Conservation (phyloP, 2,113 vertebrate genomes). For the Syngnathus scovelli region DNA sequence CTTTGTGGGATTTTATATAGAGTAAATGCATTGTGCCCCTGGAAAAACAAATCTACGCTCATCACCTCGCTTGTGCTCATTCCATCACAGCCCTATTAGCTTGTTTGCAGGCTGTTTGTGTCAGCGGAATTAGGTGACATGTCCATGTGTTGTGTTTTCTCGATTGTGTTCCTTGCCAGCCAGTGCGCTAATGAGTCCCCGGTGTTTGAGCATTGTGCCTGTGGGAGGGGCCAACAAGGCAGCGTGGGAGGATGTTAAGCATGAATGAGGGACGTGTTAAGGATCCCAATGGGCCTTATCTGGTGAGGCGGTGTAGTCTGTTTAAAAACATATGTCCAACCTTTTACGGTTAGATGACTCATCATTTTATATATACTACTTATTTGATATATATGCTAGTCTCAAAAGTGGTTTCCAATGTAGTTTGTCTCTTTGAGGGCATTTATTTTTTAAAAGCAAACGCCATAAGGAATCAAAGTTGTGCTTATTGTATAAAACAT, state of each 20-base stretch:
- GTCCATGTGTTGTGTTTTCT: constrained; percentile 31
- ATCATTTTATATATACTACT: neutral
- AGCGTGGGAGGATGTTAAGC: neutral
- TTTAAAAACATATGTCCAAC: neutral
- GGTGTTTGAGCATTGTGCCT: constrained; percentile 12
- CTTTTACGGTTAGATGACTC: neutral
- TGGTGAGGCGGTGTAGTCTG: neutral
- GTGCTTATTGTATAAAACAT: neutral
- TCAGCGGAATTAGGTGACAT: constrained; percentile 28
- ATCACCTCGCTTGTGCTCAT: neutral
- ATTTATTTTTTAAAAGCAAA: neutral
- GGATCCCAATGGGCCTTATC: neutral
- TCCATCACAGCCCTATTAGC: constrained; percentile 15
- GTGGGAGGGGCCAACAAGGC: neutral
- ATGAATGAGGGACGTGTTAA: constrained; percentile 15
- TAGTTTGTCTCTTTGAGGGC: neutral
- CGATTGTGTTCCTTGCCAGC: constrained; percentile 13
- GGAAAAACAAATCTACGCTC: neutral
- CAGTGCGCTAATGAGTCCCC: constrained; percentile 42
- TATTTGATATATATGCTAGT: no score
- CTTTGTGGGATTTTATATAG: neutral
- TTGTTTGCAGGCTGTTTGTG: constrained; percentile 30
- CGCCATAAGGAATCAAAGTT: neutral
- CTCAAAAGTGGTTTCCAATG: no score
- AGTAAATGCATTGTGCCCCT: no score